These are phyloP conservation scores for Charadrius vociferus DNA, from an alignment of 2,113 vertebrate genomes.

Conservation along the genomic window DNA sequence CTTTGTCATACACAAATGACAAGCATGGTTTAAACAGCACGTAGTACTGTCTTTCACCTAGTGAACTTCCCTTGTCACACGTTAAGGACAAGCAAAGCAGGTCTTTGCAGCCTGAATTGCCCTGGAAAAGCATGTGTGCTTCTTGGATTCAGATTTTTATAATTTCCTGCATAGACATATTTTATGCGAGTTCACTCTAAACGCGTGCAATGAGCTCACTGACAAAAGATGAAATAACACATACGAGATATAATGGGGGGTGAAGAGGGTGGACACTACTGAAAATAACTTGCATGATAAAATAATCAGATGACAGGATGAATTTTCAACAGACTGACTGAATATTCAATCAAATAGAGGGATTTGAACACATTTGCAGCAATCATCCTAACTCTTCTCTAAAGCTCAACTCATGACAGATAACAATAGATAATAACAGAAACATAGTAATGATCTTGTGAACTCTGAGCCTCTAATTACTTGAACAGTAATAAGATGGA, in stretches of 20 bases:
- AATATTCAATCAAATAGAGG: neutral
- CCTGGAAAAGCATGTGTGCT: neutral
- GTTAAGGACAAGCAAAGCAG: neutral
- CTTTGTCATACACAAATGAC: neutral
- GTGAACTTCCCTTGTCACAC: neutral
- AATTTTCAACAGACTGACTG: neutral
- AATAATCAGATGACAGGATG: neutral
- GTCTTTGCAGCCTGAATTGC: neutral
- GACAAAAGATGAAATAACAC: neutral
- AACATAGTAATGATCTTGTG: neutral
- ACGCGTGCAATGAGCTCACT: neutral
- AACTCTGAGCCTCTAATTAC: neutral
- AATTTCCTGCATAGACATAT: neutral
- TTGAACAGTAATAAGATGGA: neutral
- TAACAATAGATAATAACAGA: neutral
- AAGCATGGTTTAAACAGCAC: neutral
- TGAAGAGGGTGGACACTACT: neutral
- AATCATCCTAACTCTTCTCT: neutral
- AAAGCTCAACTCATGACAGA: neutral
- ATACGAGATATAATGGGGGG: neutral
- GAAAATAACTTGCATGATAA: neutral
- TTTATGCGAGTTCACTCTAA: neutral
- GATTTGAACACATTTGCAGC: neutral
- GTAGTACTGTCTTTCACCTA: neutral
- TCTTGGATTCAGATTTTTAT: neutral